These are phyloP conservation scores for Eolophus roseicapilla DNA, from an alignment of 2,113 vertebrate genomes.

Conservation along the genomic window DNA sequence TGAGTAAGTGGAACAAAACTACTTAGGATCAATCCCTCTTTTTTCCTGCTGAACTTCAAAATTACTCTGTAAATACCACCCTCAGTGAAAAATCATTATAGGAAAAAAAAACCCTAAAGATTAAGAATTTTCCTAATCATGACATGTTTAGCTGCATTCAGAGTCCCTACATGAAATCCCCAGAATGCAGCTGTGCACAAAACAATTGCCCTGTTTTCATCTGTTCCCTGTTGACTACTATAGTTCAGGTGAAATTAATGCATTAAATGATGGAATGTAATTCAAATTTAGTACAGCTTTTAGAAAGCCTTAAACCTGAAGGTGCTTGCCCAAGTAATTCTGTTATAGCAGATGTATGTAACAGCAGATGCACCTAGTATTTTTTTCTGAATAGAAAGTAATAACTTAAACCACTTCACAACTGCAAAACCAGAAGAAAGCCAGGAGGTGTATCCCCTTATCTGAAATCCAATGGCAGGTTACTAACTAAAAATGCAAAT, in stretches of 20 bases:
- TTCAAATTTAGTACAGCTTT: neutral
- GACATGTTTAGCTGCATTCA: constrained; percentile 5
- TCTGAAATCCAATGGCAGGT: neutral
- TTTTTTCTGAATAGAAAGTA: neutral
- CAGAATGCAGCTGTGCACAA: neutral
- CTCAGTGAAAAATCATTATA: neutral
- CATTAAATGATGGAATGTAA: neutral
- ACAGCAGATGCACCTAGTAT: neutral
- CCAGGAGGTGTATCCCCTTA: neutral
- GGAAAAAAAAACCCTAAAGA: neutral
- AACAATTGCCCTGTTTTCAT: neutral
- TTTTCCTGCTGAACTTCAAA: constrained; percentile 50
- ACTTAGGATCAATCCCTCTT: constrained; percentile 52
- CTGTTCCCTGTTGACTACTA: neutral
- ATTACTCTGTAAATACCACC: constrained; percentile 44
- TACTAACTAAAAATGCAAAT: neutral
- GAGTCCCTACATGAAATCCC: neutral
- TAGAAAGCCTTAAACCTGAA: neutral
- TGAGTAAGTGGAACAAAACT: constrained; percentile 40
- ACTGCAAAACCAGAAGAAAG: neutral
- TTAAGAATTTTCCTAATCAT: constrained; percentile 27
- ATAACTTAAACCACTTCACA: neutral
- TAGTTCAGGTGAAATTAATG: neutral
- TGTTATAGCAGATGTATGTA: neutral
- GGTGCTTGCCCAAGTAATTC: neutral